Percentiles rank a stretch among this genome's conserved stretches.
These are phyloP conservation scores for Ophion slaviceki DNA, from an alignment of 2,888 invertebrate species.

Conservation along the genomic window DNA sequence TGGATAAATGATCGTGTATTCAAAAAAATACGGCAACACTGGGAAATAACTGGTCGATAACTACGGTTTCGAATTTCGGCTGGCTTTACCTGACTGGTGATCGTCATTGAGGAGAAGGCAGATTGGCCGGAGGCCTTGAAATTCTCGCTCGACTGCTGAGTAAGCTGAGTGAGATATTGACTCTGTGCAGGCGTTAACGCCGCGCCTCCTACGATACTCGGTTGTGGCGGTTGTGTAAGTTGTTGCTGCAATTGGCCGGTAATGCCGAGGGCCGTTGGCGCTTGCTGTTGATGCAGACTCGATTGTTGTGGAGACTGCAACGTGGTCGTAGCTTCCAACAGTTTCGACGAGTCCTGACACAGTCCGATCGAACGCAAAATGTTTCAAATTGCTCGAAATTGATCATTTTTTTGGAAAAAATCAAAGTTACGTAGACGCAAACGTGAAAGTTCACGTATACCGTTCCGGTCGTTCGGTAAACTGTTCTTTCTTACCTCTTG, in stretches of 20 bases:
- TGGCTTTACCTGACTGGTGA: slow-evolving; percentile 76
- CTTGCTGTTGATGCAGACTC: slow-evolving; percentile 82
- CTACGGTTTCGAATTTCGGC: neutral
- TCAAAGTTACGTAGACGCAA: too few relatives aligned
- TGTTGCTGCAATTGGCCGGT: slow-evolving; percentile 78
- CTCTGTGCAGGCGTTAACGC: slow-evolving; percentile 86
- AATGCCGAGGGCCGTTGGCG: slow-evolving; percentile 70
- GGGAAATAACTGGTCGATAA: neutral
- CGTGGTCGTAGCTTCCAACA: slow-evolving; percentile 75
- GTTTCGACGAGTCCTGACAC: slow-evolving; percentile 76
- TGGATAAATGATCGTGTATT: too few relatives aligned
- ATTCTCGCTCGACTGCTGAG: slow-evolving; percentile 85
- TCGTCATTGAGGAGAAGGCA: slow-evolving; percentile 76
- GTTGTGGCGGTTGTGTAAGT: slow-evolving; percentile 79
- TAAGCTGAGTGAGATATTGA: slow-evolving; percentile 86
- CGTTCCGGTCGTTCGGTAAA: too few relatives aligned
- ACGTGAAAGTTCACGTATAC: too few relatives aligned
- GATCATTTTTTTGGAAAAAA: neutral
- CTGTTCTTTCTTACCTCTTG: slow-evolving; percentile 72
- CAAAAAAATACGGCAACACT: neutral
- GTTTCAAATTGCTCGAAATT: neutral
- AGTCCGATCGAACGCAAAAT: neutral
- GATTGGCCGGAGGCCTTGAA: slow-evolving; percentile 84
- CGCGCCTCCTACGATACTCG: slow-evolving; percentile 81
- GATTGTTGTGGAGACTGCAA: slow-evolving; percentile 83